Conservation (phyloP, 53 echinoderm and acorn worm species). For the Echinarachnius parma region DNA sequence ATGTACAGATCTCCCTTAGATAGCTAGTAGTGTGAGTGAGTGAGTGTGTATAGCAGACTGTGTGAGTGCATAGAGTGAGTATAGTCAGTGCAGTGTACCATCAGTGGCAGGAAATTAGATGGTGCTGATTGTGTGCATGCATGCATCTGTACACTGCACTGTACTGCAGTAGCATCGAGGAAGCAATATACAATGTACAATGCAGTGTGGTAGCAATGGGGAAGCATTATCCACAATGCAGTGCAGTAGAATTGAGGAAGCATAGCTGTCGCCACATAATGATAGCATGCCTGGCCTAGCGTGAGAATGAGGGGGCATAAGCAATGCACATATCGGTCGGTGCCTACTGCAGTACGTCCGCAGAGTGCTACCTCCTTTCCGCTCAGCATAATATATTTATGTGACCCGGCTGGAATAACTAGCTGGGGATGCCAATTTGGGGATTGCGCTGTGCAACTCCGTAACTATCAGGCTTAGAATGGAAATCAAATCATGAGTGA, state of each 20-base stretch:
- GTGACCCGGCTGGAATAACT: constrained; percentile 26
- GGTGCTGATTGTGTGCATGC: constrained; percentile 17
- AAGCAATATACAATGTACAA: background rate
- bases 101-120: background rate
- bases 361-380: background rate
- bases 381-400: constrained; percentile 40
- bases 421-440: constrained; percentile 14
- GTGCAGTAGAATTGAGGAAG: too few relatives aligned
- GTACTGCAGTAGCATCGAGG: background rate
- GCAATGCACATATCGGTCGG: background rate
- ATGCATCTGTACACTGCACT: background rate
- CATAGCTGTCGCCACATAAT: too few relatives aligned
- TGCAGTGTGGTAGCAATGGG: too few relatives aligned
- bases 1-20: too few relatives aligned
- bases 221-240: too few relatives aligned
- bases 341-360: background rate
- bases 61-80: background rate
- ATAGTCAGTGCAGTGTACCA: background rate
- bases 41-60: background rate
- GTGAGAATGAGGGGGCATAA: background rate
- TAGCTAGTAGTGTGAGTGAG: too few relatives aligned
- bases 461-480: too few relatives aligned
- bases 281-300: too few relatives aligned
- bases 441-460: too few relatives aligned
- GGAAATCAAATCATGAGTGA: background rate